These are phyloP conservation scores for Laterallus jamaicensis DNA, from an alignment of 2,113 vertebrate genomes.

Conservation along the genomic window DNA sequence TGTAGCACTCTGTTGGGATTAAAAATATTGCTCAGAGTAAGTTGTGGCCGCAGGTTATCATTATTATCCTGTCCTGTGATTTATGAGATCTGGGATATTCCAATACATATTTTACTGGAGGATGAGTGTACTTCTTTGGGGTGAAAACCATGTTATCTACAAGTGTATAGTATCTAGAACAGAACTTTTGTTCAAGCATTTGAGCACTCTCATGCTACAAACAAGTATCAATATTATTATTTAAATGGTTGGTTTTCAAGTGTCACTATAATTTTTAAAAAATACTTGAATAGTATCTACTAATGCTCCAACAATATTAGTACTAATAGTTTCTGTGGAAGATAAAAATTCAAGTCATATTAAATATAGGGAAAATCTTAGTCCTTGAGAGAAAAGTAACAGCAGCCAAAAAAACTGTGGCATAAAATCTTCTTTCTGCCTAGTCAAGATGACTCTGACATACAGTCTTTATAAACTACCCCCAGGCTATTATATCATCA, in stretches of 20 bases:
- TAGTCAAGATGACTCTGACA: background rate
- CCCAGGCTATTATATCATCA: background rate
- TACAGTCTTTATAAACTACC: background rate
- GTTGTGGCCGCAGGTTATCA: background rate
- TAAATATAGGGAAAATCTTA: background rate
- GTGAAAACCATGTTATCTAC: background rate
- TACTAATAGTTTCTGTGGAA: background rate
- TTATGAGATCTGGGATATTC: background rate
- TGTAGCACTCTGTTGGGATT: fast-evolving
- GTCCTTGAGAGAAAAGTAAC: background rate
- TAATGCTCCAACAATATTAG: background rate
- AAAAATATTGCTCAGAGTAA: background rate
- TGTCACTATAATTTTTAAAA: fast-evolving
- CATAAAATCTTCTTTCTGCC: background rate
- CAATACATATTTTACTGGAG: background rate
- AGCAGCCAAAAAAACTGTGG: background rate
- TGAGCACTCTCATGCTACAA: background rate
- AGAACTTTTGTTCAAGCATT: background rate
- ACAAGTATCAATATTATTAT: background rate
- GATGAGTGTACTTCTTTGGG: background rate
- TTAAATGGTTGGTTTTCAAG: background rate
- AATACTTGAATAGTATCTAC: background rate
- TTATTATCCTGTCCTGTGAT: background rate
- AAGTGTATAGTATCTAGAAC: background rate
- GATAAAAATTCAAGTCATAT: background rate